Base-by-base conservation (phyloP, 2,797 vertebrate genomes). In the Varecia variegata region DNA sequence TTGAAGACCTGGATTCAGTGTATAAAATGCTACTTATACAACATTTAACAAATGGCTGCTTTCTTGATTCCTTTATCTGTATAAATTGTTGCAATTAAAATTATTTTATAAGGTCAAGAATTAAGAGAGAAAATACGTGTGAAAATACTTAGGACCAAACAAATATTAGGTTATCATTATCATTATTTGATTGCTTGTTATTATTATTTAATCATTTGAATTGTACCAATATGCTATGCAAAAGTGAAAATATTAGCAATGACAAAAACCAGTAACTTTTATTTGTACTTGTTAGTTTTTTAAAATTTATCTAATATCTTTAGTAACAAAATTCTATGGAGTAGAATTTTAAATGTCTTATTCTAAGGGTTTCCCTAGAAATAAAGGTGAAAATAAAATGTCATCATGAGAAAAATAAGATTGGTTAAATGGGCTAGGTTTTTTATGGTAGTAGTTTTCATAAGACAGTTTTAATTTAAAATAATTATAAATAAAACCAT, bases 391-490 rank as follows among this genome's bases (percentile, higher is more conserved):
- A 95, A 92, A 82, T 95, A 73, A 97, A 94, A 90, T 94, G 35
- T 97, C 40, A 88, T 73, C 93, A 71, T 79, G 70, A 97, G 88
- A 94, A 97, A 96, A 90, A 95, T 95, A 94, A 96, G 97, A 88
- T 90, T 88, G 84, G 77, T 83, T 95, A 94, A 95, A 89, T 84
- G 32, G 35, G 56, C 32, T 62, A 73, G 56, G 23, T 50, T 93
- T 93, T 97, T 93, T 93, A 70, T 14, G 70, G 68, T 88, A 58
- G 47, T 70, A 62, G 76, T 94, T 96, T 95, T 88, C 77, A 96
- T 93, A 95, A 95, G 92, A 84, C 85, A 95, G 76, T 76, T 97
- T 96, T 95, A 95, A 97, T 94, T 96, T 95, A 65, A 95, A 96
- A 91, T 96, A 91, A 97, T 97, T 94, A 93, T 81, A 96, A 97